Conservation (phyloP, 2,113 vertebrate species). For the Polyodon spathula region DNA sequence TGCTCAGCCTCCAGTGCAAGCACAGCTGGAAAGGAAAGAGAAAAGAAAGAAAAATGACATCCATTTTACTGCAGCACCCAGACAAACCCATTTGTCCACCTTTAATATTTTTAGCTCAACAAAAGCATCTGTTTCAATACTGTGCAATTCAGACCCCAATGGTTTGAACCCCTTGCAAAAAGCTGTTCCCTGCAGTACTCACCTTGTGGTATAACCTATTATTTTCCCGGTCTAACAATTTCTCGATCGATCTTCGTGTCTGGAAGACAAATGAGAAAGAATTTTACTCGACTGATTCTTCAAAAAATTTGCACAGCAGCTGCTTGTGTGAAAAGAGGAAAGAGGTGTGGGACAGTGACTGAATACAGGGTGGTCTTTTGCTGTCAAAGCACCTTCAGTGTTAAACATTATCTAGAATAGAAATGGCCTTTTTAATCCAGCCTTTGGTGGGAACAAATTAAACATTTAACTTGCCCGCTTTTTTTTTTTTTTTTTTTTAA, state of each 20-base stretch:
- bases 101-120: slow-evolving; percentile 97
- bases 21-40: slow-evolving; percentile 85
- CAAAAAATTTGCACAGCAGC: slow-evolving; percentile 77
- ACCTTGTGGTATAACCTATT: slow-evolving; percentile 98
- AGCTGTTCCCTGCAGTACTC: slow-evolving; percentile 74
- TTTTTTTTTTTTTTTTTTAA: not conserved
- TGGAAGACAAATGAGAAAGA: slow-evolving; percentile 82
- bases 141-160: slow-evolving; percentile 84
- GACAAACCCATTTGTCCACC: slow-evolving; percentile 80
- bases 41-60: slow-evolving; percentile 85
- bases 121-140: slow-evolving; percentile 99
- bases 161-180: slow-evolving; percentile 50
- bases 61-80: slow-evolving; percentile 74
- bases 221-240: slow-evolving; percentile 89
- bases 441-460: slow-evolving; percentile 1
- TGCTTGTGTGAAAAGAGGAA: slow-evolving; percentile 70
- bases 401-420: slow-evolving; percentile 30
- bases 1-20: slow-evolving; percentile 85
- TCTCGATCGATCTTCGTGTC: slow-evolving; percentile 99
- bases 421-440: slow-evolving; percentile 20
- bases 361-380: slow-evolving; percentile 66
- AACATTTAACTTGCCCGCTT: not conserved
- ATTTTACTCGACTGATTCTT: slow-evolving; percentile 70
- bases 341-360: slow-evolving; percentile 59
- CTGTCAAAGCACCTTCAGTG: slow-evolving; percentile 35